A percentile compares a stretch with the other conserved stretches of the same genome.
phyloP scores from a whole-genome alignment of 2,888 invertebrate species.

The Hemistola chrysoprasaria region DNA sequence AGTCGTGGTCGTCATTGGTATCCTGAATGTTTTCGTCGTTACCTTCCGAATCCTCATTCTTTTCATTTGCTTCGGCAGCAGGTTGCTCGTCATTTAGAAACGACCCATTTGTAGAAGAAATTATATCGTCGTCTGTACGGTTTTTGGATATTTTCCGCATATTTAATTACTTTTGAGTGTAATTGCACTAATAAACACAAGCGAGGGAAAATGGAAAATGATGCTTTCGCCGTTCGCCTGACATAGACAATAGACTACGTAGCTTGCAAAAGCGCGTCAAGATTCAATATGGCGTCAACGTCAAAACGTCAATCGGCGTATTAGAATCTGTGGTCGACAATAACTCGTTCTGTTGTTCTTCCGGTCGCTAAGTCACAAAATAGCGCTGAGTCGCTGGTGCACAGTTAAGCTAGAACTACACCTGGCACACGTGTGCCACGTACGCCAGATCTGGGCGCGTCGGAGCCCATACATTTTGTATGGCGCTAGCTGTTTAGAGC shows the following conservation, averaged over 20 bases:
- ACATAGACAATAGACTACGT: no score
- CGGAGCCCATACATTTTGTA: no score
- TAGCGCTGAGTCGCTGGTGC: neutral
- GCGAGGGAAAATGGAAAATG: slow-evolving; percentile 32
- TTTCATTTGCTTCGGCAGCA: slow-evolving; percentile 29
- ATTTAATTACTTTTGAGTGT: slow-evolving; percentile 33
- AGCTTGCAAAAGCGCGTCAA: no score
- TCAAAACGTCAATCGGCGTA: neutral
- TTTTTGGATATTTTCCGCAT: slow-evolving; percentile 75
- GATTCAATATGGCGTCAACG: slow-evolving; percentile 11
- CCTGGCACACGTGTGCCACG: no score
- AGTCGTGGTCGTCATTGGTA: slow-evolving; percentile 34
- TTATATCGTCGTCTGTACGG: slow-evolving; percentile 69
- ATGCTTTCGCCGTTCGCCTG: no score
- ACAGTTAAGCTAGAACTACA: no score
- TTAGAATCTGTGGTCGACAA: no score
- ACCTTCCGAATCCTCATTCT: slow-evolving; percentile 35
- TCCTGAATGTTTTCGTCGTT: slow-evolving; percentile 31
- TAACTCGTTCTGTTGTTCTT: no score
- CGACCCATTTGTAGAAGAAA: slow-evolving; percentile 74
- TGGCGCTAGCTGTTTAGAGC: no score
- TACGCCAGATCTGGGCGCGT: no score
- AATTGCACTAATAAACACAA: slow-evolving; percentile 5
- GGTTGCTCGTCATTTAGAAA: slow-evolving; percentile 45
- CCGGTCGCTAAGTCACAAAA: no score